Conservation (phyloP, 2,113 vertebrate genomes). For the Vombatus ursinus region DNA sequence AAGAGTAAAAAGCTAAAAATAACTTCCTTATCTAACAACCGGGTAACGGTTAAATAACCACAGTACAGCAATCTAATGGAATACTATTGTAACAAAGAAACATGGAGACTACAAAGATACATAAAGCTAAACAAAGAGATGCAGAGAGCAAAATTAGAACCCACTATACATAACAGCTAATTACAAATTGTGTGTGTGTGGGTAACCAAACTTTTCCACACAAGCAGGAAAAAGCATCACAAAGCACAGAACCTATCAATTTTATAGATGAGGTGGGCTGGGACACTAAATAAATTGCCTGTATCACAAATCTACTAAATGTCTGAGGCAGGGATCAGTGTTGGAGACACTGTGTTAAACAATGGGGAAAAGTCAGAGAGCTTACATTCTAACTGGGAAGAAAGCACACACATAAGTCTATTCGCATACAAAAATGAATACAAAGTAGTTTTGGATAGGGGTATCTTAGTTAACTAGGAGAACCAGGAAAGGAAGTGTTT, state of each 20-base stretch:
- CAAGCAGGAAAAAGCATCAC: background rate
- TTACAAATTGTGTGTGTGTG: too few relatives aligned
- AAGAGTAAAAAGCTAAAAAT: background rate
- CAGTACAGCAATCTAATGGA: background rate
- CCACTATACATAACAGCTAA: background rate
- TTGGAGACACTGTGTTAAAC: background rate
- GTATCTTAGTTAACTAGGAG: background rate
- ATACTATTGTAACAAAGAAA: background rate
- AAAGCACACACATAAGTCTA: background rate
- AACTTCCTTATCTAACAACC: background rate
- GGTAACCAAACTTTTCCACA: background rate
- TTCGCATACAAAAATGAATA: background rate
- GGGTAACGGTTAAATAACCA: background rate
- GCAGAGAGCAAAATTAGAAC: background rate
- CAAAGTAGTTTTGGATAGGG: background rate
- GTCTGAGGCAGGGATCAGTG: background rate
- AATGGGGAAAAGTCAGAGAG: background rate
- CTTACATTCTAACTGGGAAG: background rate
- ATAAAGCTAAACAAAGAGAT: background rate
- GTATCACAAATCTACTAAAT: background rate
- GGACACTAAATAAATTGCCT: background rate
- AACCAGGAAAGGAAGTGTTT: background rate
- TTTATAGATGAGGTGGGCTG: background rate
- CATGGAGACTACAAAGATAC: background rate
- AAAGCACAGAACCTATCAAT: background rate